Conservation (phyloP, 2,113 vertebrate genomes). For the Hydropotes inermis region DNA sequence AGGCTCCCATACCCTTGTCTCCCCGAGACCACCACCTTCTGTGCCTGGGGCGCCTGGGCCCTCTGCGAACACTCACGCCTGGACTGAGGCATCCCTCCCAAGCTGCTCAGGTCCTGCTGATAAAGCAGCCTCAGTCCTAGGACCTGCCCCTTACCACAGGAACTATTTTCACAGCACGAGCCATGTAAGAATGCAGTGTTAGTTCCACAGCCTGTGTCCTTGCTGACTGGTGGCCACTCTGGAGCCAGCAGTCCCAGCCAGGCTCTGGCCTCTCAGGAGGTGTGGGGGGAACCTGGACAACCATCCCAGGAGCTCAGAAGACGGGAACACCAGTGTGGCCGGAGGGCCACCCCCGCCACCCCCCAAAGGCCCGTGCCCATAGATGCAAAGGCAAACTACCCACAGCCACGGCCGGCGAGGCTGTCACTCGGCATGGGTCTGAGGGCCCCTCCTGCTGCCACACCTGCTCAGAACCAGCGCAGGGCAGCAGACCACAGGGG, state of each 20-base stretch:
- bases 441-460: neutral
- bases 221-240: rapidly evolving
- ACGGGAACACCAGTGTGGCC: rapidly evolving
- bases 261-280: neutral
- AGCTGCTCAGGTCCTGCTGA: rapidly evolving
- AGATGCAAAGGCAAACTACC: neutral
- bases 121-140: neutral
- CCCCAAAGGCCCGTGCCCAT: neutral
- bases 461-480: neutral
- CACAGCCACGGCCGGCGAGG: neutral
- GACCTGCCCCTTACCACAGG: rapidly evolving
- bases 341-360: neutral
- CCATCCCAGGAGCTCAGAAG: rapidly evolving
- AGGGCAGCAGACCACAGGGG: rapidly evolving
- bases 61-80: no score
- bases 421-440: rapidly evolving
- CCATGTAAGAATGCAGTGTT: neutral
- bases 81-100: rapidly evolving
- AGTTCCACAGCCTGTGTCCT: neutral
- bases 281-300: no score
- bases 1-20: neutral
- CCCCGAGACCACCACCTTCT: rapidly evolving
- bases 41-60: neutral
- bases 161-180: neutral
- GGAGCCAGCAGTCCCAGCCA: neutral